Conservation (phyloP, 2,888 invertebrate species). For the Ophion ventricosus region DNA sequence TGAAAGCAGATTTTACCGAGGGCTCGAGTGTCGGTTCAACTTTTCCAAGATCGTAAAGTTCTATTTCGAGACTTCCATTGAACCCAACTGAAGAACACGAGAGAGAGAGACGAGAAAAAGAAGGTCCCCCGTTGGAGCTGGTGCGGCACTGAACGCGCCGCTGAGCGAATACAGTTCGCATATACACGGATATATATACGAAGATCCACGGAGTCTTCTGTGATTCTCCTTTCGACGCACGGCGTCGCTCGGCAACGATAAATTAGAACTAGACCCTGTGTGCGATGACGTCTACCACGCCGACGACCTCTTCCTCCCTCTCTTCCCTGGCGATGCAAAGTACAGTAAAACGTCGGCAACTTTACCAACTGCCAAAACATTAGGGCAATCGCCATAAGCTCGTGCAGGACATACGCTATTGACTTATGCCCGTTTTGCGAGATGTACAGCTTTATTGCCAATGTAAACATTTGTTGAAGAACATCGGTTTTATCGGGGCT, state of each 20-base stretch:
- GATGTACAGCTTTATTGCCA: neutral
- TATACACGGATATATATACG: neutral
- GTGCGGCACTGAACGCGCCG: constrained; percentile 7
- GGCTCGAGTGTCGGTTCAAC: constrained; percentile 45
- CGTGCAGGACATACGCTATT: neutral
- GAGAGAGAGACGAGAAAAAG: constrained; percentile 16
- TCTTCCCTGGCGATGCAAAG: constrained; percentile 3
- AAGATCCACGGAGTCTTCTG: constrained; percentile 32
- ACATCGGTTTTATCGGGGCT: neutral
- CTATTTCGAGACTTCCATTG: constrained; percentile 69
- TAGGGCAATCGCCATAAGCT: neutral
- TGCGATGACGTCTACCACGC: constrained; percentile 20
- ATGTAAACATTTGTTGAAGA: neutral
- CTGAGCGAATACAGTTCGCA: neutral
- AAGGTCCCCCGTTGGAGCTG: neutral
- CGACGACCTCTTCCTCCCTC: neutral
- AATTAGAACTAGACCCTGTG: constrained; percentile 22
- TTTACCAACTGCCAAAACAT: neutral
- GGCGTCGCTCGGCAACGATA: constrained; percentile 36
- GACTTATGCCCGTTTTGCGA: neutral
- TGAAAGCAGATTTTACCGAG: constrained; percentile 50
- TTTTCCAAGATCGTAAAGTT: constrained; percentile 68
- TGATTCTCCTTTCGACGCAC: constrained; percentile 33
- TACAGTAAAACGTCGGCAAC: neutral
- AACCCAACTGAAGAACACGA: constrained; percentile 56